These are phyloP conservation scores for Thunnus thynnus DNA, from an alignment of 2,113 vertebrate species.

Conservation along the genomic window DNA sequence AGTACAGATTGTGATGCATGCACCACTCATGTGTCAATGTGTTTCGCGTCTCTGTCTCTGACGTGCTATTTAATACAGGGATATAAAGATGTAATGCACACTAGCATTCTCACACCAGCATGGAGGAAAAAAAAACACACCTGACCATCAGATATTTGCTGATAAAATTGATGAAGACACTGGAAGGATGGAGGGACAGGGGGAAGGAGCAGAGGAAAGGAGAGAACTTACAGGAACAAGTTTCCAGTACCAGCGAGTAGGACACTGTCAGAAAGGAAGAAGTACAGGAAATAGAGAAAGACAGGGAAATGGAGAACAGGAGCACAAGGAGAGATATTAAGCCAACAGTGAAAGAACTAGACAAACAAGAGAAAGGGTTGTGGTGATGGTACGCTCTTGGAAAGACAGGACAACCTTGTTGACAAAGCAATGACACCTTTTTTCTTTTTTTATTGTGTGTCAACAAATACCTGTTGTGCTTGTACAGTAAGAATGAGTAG, in stretches of 20 bases:
- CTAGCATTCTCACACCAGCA: slow-evolving; percentile 49
- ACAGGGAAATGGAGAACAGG: slow-evolving; percentile 67
- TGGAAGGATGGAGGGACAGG: slow-evolving; percentile 70
- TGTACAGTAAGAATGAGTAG: not conserved
- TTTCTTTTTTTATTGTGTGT: slow-evolving; percentile 14
- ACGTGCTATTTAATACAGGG: slow-evolving; percentile 37
- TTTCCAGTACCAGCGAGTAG: slow-evolving; percentile 89
- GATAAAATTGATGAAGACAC: slow-evolving; percentile 72
- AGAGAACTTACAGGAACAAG: slow-evolving; percentile 89
- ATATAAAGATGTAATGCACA: slow-evolving; percentile 36
- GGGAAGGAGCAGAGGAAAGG: slow-evolving; percentile 74
- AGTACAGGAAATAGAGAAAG: slow-evolving; percentile 64
- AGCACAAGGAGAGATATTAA: slow-evolving; percentile 71
- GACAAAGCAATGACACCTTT: slow-evolving; percentile 12
- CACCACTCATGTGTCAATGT: slow-evolving; percentile 39
- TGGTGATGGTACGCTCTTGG: slow-evolving; percentile 22
- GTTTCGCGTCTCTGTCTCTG: slow-evolving; percentile 9
- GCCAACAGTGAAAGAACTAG: slow-evolving; percentile 56
- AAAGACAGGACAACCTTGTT: slow-evolving; percentile 37
- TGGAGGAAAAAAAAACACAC: slow-evolving; percentile 50
- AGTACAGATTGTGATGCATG: slow-evolving; percentile 57
- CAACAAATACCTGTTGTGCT: not conserved
- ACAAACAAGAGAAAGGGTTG: slow-evolving; percentile 56
- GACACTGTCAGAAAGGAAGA: slow-evolving; percentile 82
- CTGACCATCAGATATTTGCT: slow-evolving; percentile 70